These are phyloP conservation scores for Agonopterix arenella DNA, from an alignment of 2,888 invertebrate genomes.

Conservation along the genomic window DNA sequence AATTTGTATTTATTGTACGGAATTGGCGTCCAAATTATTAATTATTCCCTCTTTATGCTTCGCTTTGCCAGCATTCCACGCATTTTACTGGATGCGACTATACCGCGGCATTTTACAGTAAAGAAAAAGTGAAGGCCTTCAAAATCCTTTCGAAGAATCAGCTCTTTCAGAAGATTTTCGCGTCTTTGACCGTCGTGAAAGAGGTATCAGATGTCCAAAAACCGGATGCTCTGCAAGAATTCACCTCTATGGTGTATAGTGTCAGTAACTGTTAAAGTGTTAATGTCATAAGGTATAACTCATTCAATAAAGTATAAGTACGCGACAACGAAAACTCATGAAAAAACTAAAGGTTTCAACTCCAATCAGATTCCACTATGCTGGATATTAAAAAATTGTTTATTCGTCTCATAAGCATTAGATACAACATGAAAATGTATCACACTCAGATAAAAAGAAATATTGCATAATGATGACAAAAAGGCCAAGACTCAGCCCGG, in stretches of 20 bases:
- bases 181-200: not conserved
- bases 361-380: constrained; percentile 3
- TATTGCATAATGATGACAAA: too few species aligned
- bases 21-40: not conserved
- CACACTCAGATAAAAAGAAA: too few species aligned
- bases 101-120: constrained; percentile 13
- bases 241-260: constrained; percentile 26
- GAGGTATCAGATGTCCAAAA: not conserved
- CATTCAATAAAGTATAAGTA: constrained; percentile 17
- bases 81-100: constrained; percentile 8
- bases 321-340: constrained; percentile 20
- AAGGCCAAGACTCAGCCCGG: too few species aligned
- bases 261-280: constrained; percentile 23
- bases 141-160: constrained; percentile 23
- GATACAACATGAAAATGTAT: too few species aligned
- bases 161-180: constrained; percentile 16
- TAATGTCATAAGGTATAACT: constrained; percentile 27
- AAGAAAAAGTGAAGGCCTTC: constrained; percentile 21
- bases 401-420: too few species aligned
- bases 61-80: constrained; percentile 5
- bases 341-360: constrained; percentile 12
- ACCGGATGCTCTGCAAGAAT: constrained; percentile 1
- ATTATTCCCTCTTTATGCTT: not conserved
- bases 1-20: not conserved
- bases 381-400: too few species aligned